Base-by-base conservation (phyloP, 2,797 vertebrate genomes). In the Buphagus erythrorhynchus region DNA sequence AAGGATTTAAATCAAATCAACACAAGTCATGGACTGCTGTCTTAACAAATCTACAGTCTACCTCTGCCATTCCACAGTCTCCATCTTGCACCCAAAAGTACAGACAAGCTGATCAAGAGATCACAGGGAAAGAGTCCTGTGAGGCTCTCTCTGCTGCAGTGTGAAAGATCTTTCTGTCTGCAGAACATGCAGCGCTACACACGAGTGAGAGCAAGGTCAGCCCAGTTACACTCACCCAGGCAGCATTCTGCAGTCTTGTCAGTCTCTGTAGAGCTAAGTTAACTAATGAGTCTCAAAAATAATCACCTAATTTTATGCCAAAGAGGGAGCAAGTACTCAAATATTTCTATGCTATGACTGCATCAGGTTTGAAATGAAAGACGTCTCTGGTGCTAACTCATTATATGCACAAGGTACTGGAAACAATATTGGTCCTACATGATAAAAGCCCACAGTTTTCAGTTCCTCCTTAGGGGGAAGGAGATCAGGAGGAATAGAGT, bases 311-410 rank as follows among this genome's bases (percentile, higher is more conserved):
- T 58, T 69, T 84, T 54, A 72, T 80, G 20, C 9, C 42, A 75
- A 78, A 86, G 68, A 38, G 45, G 21, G 8, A 78, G 35, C 2
- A 78, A 93, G 69, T 31, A 40, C 16, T 79, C 38, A 69, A 71
- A 61, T 20, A 55, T 63, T 67, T 72, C n/a, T 55, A 33, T 65
- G 45, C 29, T 45, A 12, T 67, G 33, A 17, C 38, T 57, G 58
- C 16, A 45, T 52, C 18, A n/a, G 4, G 13, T 81, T 63, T 68
- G 24, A 92, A 88, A 74, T 42, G 3, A 80, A 45, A 92, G 40
- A n/a, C 0, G 0, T 31, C n/a, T 51, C 22, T 54, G 19, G 24
- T 54, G 28, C 17, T 63, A 57, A 46, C 17, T 35, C 0, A 0
- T 20, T 74, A 61, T 68, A 26, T 26, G 31, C 17, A 58, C 11